These are phyloP conservation scores for Pollicipes pollicipes DNA, from an alignment of 1,140 invertebrate genomes.

Conservation along the genomic window DNA sequence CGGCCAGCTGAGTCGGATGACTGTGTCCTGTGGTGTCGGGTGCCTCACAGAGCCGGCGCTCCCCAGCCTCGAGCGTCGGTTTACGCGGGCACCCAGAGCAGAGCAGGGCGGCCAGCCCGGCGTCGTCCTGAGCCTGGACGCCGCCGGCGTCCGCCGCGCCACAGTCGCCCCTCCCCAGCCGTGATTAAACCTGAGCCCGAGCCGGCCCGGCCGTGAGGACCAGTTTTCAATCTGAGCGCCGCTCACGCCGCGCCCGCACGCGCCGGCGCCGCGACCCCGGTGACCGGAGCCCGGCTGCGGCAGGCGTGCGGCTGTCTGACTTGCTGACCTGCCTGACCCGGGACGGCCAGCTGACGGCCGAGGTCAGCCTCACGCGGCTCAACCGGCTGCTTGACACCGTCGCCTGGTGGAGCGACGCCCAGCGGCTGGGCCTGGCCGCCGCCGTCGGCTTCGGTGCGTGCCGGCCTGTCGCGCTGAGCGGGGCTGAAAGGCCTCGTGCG, in stretches of 20 bases:
- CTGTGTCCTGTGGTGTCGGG: too few species aligned
- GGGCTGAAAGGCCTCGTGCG: too few species aligned
- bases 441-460: neutral
- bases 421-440: neutral
- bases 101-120: neutral
- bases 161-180: neutral
- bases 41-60: neutral
- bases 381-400: neutral
- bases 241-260: neutral
- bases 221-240: neutral
- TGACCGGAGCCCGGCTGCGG: neutral
- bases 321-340: conserved; percentile 13
- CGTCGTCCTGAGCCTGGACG: neutral
- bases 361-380: neutral
- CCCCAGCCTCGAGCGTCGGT: neutral
- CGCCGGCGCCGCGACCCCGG: too few species aligned
- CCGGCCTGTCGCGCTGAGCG: too few species aligned
- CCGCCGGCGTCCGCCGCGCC: too few species aligned
- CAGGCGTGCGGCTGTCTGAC: conserved; percentile 13
- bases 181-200: neutral
- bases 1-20: too few species aligned
- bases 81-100: neutral
- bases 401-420: neutral
- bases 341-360: conserved; percentile 15
- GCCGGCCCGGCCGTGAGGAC: neutral